Conservation (phyloP, 2,888 invertebrate species). For the Neelides folsomi region DNA sequence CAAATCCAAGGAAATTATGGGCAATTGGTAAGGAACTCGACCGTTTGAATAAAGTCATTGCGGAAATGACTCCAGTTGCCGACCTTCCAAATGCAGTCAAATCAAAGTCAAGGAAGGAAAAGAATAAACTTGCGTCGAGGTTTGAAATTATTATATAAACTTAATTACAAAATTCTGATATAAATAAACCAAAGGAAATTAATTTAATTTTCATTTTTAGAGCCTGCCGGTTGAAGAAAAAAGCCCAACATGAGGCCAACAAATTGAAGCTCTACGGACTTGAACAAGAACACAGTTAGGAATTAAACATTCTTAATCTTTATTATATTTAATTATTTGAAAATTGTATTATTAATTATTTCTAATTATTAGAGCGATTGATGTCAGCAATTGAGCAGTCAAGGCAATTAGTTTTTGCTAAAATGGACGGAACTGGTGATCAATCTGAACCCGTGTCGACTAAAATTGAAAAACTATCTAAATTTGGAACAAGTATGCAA, state of each 20-base stretch:
- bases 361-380: constrained; percentile 53
- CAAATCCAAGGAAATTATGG: constrained; percentile 81
- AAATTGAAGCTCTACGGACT: constrained; percentile 88
- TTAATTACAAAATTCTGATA: not conserved
- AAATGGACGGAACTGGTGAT: constrained; percentile 47
- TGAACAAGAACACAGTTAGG: constrained; percentile 87
- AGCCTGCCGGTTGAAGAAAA: constrained; percentile 93
- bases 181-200: not conserved
- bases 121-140: constrained; percentile 89
- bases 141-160: constrained; percentile 23
- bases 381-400: constrained; percentile 62
- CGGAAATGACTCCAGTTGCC: constrained; percentile 89
- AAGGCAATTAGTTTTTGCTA: constrained; percentile 57
- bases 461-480: constrained; percentile 56
- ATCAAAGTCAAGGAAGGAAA: constrained; percentile 89
- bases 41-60: constrained; percentile 77
- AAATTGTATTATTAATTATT: not conserved
- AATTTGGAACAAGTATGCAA: constrained; percentile 56
- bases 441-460: constrained; percentile 51
- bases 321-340: not conserved
- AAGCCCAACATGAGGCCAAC: constrained; percentile 97
- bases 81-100: constrained; percentile 78
- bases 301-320: not conserved
- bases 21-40: constrained; percentile 84
- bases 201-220: constrained; percentile 41